Conservation (phyloP, 2,888 invertebrate species). For the Scaptodrosophila latifasciaeformis region DNA sequence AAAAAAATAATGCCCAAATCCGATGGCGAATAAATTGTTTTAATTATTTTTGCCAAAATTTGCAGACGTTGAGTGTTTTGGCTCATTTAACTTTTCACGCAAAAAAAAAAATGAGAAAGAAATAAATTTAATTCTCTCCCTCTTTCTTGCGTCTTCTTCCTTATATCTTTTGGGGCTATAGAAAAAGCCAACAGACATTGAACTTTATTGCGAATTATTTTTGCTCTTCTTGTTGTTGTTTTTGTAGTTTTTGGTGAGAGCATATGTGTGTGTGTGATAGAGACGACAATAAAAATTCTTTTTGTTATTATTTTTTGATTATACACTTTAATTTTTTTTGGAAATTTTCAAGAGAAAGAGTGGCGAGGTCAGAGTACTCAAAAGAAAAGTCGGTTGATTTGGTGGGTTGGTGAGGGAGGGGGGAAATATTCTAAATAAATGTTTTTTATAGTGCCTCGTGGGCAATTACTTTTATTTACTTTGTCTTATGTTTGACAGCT, state of each 20-base stretch:
- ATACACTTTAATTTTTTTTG: conserved; percentile 12
- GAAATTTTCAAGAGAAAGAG: conserved; percentile 7
- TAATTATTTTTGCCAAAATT: no score
- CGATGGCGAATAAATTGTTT: no score
- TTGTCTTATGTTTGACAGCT: conserved; percentile 46
- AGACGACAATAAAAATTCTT: neutral
- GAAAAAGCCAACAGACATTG: conserved; percentile 52
- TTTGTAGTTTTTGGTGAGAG: conserved; percentile 24
- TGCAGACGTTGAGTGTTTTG: conserved; percentile 16
- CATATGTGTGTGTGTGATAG: conserved; percentile 4
- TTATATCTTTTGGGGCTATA: conserved; percentile 3
- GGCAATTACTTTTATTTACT: conserved; percentile 50
- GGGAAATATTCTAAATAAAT: conserved; percentile 1
- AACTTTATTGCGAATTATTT: conserved; percentile 58
- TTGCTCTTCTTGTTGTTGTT: conserved; percentile 9
- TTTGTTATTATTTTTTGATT: conserved; percentile 34
- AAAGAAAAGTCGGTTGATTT: no score
- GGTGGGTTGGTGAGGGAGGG: neutral
- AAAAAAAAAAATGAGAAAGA: conserved; percentile 17
- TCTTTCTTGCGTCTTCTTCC: conserved; percentile 20
- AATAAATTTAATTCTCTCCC: conserved; percentile 46
- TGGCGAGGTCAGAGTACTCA: neutral
- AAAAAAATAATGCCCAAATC: no score
- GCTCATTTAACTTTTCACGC: conserved; percentile 44
- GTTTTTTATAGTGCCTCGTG: conserved; percentile 8